Base-by-base conservation (phyloP, 2,113 vertebrate species). In the Ibidorhyncha struthersii region DNA sequence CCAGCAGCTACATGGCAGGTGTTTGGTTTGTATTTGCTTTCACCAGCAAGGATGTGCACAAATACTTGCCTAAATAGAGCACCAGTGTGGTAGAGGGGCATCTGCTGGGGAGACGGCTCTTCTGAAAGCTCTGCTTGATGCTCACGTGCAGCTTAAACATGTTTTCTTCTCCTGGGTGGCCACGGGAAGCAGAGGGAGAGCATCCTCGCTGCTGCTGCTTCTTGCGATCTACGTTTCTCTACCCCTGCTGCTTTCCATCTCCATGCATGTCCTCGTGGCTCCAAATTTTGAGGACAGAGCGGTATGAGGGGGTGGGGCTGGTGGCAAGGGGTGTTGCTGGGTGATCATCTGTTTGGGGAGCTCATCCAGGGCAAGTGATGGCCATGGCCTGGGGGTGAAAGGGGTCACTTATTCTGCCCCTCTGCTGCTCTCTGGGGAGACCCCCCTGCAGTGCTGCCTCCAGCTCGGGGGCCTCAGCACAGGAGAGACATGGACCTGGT, bases 61-160 rank as follows among this genome's bases (percentile, higher is more conserved):
- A 73, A 32, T 53, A 36, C 38, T 23, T 0, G 3, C n/a, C 23
- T 25, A 11, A 11, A 27, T 18, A n/a, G 30, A 53, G 67, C 9
- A 11, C 38, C 38, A 36, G 56, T 2, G 4, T n/a, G 38, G 16
- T 18, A 16, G 18, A 3, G 23, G n/a, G 66, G 43, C 5, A 4
- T 27, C 14, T 22, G 36, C 43, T 49, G 43, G 29, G n/a, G 29
- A 26, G n/a, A 6, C 2, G 10, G 29, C 36, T 52, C 67, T 52
- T 72, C 36, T 8, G 36, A 61, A 72, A 62, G 26, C 32, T 52
- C 38, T 19, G 4, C 25, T 6, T 43, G 38, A 29, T 84, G 47
- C 56, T 84, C 25, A 6, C 2, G 0, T 10, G 38, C 15, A 26
- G 32, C 47, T 52, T 52, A 9, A 53, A 36, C 18, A 1, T 0